Evolutionary conservation across 2,888 invertebrate species (phyloP), one percentile per base, ranked within the genome.

Genomic region (Drosophila emarginata): DNA sequence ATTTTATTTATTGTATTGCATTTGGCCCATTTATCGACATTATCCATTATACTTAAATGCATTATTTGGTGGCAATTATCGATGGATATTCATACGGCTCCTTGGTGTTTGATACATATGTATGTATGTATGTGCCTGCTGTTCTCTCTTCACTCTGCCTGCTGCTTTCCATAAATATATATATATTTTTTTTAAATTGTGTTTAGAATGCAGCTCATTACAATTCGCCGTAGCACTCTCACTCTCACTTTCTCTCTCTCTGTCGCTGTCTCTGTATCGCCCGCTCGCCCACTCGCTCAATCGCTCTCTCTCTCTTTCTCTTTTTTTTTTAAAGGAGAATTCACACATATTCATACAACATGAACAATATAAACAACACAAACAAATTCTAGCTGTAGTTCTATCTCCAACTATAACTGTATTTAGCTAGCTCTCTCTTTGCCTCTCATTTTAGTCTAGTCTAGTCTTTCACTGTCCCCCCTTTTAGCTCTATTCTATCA

Each of bases 21-120:
- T 77, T 71, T 68, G 69, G 54, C 37, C 75, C 78, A 77, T 76
- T 68, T 45, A 45, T 21, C 18, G 21, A 45, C 74, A 79, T 78
- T 77, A 65, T 53, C 75, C 78, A 71, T 76, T 54, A 39, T 6
- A 59, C 28, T 28, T 28, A 23, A 52, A 53, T 36, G 21, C 32
- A 67, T 21, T 45, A 28, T 57, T 56, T 57, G 37, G 12, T 21
- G 50, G 15, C 39, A 63, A 65, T 40, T 59, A 65, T 64, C 73
- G 37, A 65, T 26, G 67, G 53, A 71, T 68, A 64, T 62, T 67
- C 84, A 80, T 89, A 68, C 57, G 59, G 76, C 74, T 72, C 78
- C 88, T 86, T 89, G 90, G 91, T 91, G 91, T 88, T 90, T 91
- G 90, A 90, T 90, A 90, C 89, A 21, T 45, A 21, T 6, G 1